phyloP scores from a whole-genome alignment of 2,888 invertebrate species.

The Sphaeridia pumilis region DNA sequence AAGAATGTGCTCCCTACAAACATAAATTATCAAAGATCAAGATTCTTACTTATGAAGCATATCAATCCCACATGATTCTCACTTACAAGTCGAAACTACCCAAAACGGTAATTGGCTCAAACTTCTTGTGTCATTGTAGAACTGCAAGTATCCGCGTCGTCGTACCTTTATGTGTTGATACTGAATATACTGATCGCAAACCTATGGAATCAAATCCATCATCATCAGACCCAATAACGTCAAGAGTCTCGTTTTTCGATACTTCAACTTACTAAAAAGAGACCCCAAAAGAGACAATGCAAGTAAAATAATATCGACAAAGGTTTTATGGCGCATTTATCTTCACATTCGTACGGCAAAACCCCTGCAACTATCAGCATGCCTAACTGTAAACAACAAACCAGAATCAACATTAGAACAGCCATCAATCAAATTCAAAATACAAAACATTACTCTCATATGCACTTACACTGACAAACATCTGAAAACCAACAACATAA shows the following conservation, averaged over 20 bases:
- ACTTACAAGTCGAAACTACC: slow-evolving; percentile 44
- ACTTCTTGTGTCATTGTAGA: slow-evolving; percentile 50
- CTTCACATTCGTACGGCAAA: slow-evolving; percentile 16
- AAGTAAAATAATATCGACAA: slow-evolving; percentile 50
- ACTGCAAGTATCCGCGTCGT: slow-evolving; percentile 55
- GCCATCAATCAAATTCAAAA: background rate
- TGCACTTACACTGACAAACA: slow-evolving; percentile 9
- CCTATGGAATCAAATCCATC: slow-evolving; percentile 39
- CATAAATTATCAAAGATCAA: slow-evolving; percentile 3
- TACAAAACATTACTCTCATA: slow-evolving; percentile 1
- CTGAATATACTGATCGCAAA: slow-evolving; percentile 49
- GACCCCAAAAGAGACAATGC: slow-evolving; percentile 48
- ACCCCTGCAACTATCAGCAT: slow-evolving; percentile 16
- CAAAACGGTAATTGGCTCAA: slow-evolving; percentile 52
- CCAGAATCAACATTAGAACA: background rate
- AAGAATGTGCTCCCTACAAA: slow-evolving; percentile 46
- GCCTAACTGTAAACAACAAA: slow-evolving; percentile 12
- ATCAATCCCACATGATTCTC: background rate
- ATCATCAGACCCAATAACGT: background rate
- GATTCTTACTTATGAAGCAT: background rate
- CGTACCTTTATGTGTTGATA: slow-evolving; percentile 50
- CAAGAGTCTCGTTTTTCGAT: background rate
- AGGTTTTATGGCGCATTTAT: slow-evolving; percentile 39
- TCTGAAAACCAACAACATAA: slow-evolving; percentile 10
- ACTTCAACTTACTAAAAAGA: slow-evolving; percentile 45